Conservation (phyloP, 2,113 vertebrate species). For the Colinus virginianus region DNA sequence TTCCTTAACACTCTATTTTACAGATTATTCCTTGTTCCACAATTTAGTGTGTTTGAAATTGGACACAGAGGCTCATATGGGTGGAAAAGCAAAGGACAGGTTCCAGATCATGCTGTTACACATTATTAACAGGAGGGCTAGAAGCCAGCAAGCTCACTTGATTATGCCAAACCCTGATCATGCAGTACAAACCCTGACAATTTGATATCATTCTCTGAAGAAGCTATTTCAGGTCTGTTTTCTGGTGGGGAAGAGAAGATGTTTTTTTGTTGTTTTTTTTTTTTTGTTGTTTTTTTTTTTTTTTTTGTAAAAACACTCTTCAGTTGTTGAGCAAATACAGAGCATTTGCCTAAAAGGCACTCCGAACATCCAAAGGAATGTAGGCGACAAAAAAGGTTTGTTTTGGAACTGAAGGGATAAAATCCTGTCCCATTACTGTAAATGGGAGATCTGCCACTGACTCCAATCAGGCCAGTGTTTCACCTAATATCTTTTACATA, state of each 20-base stretch:
- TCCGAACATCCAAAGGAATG: neutral
- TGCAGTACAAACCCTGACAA: neutral
- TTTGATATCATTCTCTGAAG: neutral
- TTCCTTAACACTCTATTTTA: neutral
- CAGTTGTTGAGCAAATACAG: neutral
- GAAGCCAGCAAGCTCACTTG: neutral
- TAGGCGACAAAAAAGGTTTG: neutral
- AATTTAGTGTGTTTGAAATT: slow-evolving; percentile 9
- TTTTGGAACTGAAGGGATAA: slow-evolving; percentile 34
- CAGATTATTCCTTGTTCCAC: neutral
- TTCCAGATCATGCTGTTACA: neutral
- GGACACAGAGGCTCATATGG: accelerated
- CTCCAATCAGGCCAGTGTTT: neutral
- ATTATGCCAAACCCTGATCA: neutral
- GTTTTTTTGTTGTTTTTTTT: too few species aligned
- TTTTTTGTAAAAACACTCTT: neutral
- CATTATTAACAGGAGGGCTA: neutral
- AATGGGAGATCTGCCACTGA: slow-evolving; percentile 48
- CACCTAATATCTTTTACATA: slow-evolving; percentile 2
- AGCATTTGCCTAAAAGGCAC: neutral
- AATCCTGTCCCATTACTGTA: slow-evolving; percentile 11
- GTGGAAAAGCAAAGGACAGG: neutral
- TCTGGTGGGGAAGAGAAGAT: neutral
- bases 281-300: too few species aligned
- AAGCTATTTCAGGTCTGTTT: neutral